phyloP scores from a whole-genome alignment of 35 echinoderm and acorn worm genomes.

The Eucidaris tribuloides region DNA sequence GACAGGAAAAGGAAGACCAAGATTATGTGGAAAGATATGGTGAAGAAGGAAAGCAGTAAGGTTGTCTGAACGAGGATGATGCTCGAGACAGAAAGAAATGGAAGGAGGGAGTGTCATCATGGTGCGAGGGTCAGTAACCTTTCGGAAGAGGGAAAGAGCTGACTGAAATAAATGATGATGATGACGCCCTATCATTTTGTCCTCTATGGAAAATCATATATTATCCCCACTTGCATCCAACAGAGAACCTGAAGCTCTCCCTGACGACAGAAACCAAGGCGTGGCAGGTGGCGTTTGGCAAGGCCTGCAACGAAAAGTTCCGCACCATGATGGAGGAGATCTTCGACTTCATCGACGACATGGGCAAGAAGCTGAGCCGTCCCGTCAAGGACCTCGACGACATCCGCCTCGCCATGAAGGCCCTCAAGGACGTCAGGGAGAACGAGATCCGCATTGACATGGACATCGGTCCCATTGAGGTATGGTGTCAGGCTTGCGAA shows the following conservation, averaged over 20 bases:
- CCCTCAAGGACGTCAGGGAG: constrained; percentile 90
- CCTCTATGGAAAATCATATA: too few relatives aligned
- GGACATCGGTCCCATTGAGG: constrained; percentile 99
- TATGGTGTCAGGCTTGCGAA: background rate
- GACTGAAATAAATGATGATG: too few relatives aligned
- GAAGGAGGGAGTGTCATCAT: too few relatives aligned
- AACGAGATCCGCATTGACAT: constrained; percentile 99
- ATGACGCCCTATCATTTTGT: too few relatives aligned
- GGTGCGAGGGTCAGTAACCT: too few relatives aligned
- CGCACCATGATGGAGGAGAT: constrained; percentile 92
- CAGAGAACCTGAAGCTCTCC: constrained; percentile 93
- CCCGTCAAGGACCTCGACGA: constrained; percentile 99
- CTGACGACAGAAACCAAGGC: constrained; percentile 95
- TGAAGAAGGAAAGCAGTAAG: too few relatives aligned
- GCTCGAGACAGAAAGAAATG: too few relatives aligned
- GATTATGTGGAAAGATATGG: too few relatives aligned
- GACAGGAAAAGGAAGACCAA: too few relatives aligned
- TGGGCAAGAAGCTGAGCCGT: constrained; percentile 71
- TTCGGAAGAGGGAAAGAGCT: too few relatives aligned
- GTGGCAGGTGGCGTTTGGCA: constrained; percentile 83
- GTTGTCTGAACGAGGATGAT: too few relatives aligned
- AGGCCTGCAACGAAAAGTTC: constrained; percentile 88
- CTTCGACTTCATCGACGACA: constrained; percentile 96
- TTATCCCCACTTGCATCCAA: background rate
- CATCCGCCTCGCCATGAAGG: constrained; percentile 91